These are phyloP conservation scores for Brachyhypopomus occidentalis DNA, from an alignment of 2,113 vertebrate genomes.

Conservation along the genomic window DNA sequence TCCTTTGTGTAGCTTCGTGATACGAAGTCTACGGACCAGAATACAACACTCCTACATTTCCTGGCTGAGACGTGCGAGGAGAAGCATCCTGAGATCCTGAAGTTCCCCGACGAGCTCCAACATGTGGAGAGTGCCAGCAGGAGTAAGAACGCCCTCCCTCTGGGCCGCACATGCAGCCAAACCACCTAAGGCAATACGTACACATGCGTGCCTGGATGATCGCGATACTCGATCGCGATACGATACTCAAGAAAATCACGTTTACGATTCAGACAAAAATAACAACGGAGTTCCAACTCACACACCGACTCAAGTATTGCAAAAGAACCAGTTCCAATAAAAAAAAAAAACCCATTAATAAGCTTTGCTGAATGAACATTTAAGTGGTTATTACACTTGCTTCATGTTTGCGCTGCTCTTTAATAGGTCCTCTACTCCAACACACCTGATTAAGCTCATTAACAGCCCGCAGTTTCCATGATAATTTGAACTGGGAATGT, in stretches of 20 bases:
- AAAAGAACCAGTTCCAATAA: background rate
- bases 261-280: background rate
- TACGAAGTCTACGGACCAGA: slow-evolving; percentile 91
- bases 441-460: background rate
- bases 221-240: no score
- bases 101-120: slow-evolving; percentile 90
- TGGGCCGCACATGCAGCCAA: background rate
- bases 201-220: background rate
- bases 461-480: background rate
- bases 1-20: slow-evolving; percentile 82
- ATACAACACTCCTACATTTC: slow-evolving; percentile 90
- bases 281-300: background rate
- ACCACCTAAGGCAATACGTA: background rate
- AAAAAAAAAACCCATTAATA: background rate
- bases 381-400: background rate
- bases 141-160: slow-evolving; percentile 74
- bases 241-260: background rate
- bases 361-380: background rate
- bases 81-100: slow-evolving; percentile 80
- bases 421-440: background rate
- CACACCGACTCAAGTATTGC: background rate
- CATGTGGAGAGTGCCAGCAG: slow-evolving; percentile 93
- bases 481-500: background rate
- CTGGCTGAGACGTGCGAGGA: slow-evolving; percentile 92
- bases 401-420: background rate